Percentiles rank a stretch among this genome's conserved stretches.
phyloP scores from a whole-genome alignment of 1,140 invertebrate genomes.

The Anagrus nilaparvatae region DNA sequence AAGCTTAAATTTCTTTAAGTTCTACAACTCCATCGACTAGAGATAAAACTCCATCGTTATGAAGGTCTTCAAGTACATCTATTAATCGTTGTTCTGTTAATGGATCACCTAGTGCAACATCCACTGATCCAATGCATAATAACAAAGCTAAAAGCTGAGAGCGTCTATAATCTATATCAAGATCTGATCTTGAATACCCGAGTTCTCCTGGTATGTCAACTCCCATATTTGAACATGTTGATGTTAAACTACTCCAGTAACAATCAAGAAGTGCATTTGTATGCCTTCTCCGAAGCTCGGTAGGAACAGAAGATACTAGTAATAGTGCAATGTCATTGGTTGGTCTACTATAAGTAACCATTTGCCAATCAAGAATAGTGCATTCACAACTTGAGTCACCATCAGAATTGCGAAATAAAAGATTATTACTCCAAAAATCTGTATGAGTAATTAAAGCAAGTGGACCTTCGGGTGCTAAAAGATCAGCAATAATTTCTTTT shows the following conservation, averaged over 20 bases:
- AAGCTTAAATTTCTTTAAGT: slow-evolving; percentile 10
- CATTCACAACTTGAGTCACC: slow-evolving; percentile 47
- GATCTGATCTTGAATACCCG: slow-evolving; percentile 44
- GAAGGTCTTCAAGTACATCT: slow-evolving; percentile 49
- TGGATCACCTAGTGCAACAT: slow-evolving; percentile 58
- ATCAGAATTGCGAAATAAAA: slow-evolving; percentile 52
- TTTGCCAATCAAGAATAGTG: slow-evolving; percentile 71
- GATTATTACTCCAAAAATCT: slow-evolving; percentile 75
- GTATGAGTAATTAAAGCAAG: slow-evolving; percentile 65
- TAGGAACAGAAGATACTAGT: slow-evolving; percentile 65
- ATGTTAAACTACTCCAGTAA: slow-evolving; percentile 56
- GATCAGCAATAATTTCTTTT: slow-evolving; percentile 51
- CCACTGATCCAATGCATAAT: slow-evolving; percentile 68
- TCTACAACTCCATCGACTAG: slow-evolving; percentile 23
- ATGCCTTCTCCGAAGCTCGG: slow-evolving; percentile 53
- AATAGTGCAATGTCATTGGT: slow-evolving; percentile 70
- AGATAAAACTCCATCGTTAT: slow-evolving; percentile 45
- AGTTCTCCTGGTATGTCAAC: slow-evolving; percentile 49
- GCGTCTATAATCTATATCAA: slow-evolving; percentile 55
- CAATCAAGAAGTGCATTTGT: slow-evolving; percentile 52
- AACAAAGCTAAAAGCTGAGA: slow-evolving; percentile 63
- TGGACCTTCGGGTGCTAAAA: slow-evolving; percentile 55
- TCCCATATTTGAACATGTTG: slow-evolving; percentile 44
- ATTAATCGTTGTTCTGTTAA: slow-evolving; percentile 58
- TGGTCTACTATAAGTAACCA: slow-evolving; percentile 66